These are phyloP conservation scores for Eilema depressum DNA, from an alignment of 2,888 invertebrate genomes.

Conservation along the genomic window DNA sequence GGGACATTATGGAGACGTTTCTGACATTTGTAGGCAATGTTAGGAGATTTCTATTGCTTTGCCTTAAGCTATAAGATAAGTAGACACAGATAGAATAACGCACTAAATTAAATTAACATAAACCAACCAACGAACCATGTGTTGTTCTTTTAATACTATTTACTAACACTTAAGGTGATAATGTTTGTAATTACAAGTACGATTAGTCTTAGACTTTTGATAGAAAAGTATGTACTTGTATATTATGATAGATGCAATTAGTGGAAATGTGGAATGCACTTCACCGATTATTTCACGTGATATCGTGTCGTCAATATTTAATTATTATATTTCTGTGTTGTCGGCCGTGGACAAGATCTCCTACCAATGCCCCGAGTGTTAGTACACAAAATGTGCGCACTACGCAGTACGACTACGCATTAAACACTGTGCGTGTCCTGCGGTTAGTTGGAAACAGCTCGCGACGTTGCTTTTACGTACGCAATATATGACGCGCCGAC, in stretches of 20 bases:
- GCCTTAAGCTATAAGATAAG: not conserved
- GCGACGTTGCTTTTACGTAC: slow-evolving; percentile 52
- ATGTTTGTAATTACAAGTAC: not conserved
- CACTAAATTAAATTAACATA: too few relatives aligned
- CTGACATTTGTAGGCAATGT: not conserved
- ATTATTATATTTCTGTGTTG: slow-evolving; percentile 48
- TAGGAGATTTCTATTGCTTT: not conserved
- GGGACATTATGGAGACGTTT: not conserved
- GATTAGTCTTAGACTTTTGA: not conserved
- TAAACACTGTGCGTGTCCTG: slow-evolving; percentile 30
- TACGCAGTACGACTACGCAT: slow-evolving; percentile 11
- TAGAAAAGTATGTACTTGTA: not conserved
- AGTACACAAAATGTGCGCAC: slow-evolving; percentile 9
- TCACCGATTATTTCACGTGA: slow-evolving; percentile 41
- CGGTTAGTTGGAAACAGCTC: slow-evolving; percentile 38
- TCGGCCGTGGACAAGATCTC: slow-evolving; percentile 28
- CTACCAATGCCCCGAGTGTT: slow-evolving; percentile 17
- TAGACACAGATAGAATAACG: not conserved
- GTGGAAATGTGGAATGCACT: not conserved
- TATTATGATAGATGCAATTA: too few relatives aligned
- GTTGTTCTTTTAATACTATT: not conserved
- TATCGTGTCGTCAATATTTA: slow-evolving; percentile 38
- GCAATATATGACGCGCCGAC: slow-evolving; percentile 67
- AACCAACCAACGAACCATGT: not conserved
- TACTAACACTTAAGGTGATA: not conserved